Evolutionary conservation across 2,888 invertebrate genomes (phyloP), one percentile per base, ranked within the genome.

Genomic region (Strigamia transsilvanica): DNA sequence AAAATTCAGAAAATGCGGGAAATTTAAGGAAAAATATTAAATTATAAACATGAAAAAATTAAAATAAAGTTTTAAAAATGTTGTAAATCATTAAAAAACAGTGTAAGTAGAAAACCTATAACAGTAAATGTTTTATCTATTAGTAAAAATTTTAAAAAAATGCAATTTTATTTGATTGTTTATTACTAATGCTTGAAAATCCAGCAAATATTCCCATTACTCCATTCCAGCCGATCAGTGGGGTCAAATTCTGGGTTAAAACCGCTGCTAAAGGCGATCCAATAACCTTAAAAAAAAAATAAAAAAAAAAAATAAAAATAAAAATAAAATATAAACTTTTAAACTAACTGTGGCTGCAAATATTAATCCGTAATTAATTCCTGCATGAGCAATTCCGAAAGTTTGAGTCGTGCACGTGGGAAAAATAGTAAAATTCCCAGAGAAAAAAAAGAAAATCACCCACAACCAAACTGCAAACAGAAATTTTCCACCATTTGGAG

Each of bases 351-450:
- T 85, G 3, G 86, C 86, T 7, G 86, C 85, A 80, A 86, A 86
- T 0, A 88, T 84, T 42, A 88, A 82, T 5, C 88, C 88, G 83
- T 87, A 88, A 83, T 87, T 87, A 6, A 86, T 85, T 6, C 86
- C 86, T 80, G 86, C 85, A 82, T 88, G 84, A 81, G 84, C 85
- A n/a, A 85, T 84, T 27, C 88, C 88, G 84, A 88, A 88, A n/a
- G 86, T 84, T 66, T 86, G 85, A 27, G 87, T 86, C 5, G 86
- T 86, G 9, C 86, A 87, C 5, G 87, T 87, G n/a, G 88, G 88
- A 83, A 88, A 84, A 9, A 88, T 84, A 15, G 86, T 86, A 84
- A 87, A 88, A 80, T 85, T 86, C n/a, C 87, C 87, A 34, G 86
- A 86, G 83, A 88, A 87, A 6, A 85, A 85, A 82, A 87, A 85